phyloP scores from a whole-genome alignment of 2,113 vertebrate genomes.

The Nothocercus nigrocapillus region DNA sequence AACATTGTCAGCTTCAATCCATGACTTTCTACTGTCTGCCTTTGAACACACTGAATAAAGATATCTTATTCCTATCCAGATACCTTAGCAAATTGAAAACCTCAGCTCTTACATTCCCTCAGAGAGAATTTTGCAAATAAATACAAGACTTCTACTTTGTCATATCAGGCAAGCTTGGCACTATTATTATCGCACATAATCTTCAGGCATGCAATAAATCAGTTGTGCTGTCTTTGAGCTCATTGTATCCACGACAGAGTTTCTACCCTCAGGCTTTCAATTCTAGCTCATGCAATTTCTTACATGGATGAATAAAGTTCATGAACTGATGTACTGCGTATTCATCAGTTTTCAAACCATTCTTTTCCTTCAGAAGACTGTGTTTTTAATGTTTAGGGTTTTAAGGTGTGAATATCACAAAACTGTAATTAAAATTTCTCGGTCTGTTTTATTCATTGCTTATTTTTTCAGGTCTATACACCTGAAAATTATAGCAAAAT shows the following conservation, averaged over 20 bases:
- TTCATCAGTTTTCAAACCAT: not conserved
- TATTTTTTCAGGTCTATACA: not conserved
- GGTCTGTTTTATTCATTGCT: not conserved
- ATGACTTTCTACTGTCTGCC: not conserved
- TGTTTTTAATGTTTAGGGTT: not conserved
- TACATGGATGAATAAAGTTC: not conserved
- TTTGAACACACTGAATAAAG: not conserved
- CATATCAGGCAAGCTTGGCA: not conserved
- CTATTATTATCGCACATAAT: not conserved
- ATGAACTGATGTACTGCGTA: not conserved
- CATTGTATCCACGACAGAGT: not conserved
- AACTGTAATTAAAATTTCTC: not conserved
- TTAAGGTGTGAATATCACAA: not conserved
- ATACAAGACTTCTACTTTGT: not conserved
- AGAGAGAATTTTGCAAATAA: not conserved
- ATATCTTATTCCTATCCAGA: not conserved
- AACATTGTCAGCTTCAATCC: not conserved
- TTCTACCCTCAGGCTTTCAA: not conserved
- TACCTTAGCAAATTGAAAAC: not conserved
- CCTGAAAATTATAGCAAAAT: not conserved
- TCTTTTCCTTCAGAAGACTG: not conserved
- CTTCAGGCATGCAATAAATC: constrained; percentile 4
- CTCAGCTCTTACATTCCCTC: not conserved
- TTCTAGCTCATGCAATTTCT: not conserved
- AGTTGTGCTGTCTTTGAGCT: not conserved